Evolutionary conservation across 2,888 invertebrate species (phyloP).

Genomic region (Oscheius sp.): DNA sequence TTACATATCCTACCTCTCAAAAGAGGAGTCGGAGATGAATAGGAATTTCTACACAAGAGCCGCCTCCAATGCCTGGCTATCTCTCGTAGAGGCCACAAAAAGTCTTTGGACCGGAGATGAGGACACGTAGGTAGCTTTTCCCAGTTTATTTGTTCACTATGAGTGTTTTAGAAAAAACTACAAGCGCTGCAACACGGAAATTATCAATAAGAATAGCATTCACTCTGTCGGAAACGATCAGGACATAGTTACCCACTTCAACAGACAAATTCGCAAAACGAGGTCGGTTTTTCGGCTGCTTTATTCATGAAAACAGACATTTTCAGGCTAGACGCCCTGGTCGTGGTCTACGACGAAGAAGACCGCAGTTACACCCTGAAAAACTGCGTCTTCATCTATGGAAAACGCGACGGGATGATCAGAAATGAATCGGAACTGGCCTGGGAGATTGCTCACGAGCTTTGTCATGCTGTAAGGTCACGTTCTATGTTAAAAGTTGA

Average conservation of each 20-base stretch:
- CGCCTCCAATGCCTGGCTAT: not conserved
- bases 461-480: constrained; percentile 13
- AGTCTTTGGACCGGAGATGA: too few species aligned
- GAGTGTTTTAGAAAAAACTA: too few species aligned
- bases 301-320: not conserved
- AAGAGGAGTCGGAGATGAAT: not conserved
- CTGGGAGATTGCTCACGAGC: constrained; percentile 20
- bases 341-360: not conserved
- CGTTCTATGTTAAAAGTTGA: not conserved
- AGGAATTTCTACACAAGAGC: not conserved
- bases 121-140: too few species aligned
- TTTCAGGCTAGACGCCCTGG: constrained; percentile 10
- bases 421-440: not conserved
- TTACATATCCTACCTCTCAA: too few species aligned
- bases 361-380: constrained; percentile 12
- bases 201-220: too few species aligned
- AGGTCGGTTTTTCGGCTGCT: not conserved
- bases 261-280: not conserved
- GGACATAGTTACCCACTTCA: not conserved
- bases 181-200: too few species aligned
- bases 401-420: not conserved
- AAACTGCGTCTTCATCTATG: constrained; percentile 20
- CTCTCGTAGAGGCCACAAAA: too few species aligned
- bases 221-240: too few species aligned
- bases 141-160: too few species aligned